Base-by-base conservation (phyloP, 2,797 vertebrate species). In the Paratrypauchen microcephalus region DNA sequence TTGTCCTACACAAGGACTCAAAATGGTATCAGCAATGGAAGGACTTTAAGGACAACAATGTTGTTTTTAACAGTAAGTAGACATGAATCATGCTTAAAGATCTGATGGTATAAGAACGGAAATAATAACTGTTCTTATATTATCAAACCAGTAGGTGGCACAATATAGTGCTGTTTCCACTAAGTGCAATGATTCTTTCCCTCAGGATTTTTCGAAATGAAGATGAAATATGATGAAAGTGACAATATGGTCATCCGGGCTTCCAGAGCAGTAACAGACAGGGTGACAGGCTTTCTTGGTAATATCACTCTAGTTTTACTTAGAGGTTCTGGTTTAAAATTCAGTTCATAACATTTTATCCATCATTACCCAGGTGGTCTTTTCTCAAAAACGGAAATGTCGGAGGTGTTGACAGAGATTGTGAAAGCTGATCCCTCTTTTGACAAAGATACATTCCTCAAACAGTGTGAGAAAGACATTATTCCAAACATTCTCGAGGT, bases 1-100 rank as follows among this genome's bases (percentile, higher is more conserved):
- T 98, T 3, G 95, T 98, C 75, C 89, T 98, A 32, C 97, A 98
- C 72, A 98, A 96, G 71, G 96, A 98, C 84, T 97, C 97, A 64
- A 96, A 94, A 78, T 98, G 96, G 96, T 95, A 91, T 85, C 95
- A 96, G 80, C 96, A 98, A 85, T 98, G 97, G 97, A 97, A 94
- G 70, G 96, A 98, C 76, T 98, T 98, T 90, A 96, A 94, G 88
- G 96, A 98, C 88, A 97, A 96, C 87, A 98, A 97, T 0, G 75
- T 93, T 7, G 96, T 98, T 55, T 95, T 97, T 84, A 97, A 96
- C 77, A 89, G 97, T 98, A 94, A 94, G 96, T 24, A 6, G 67
- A 63, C 39, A 23, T 39, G 18, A 59, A 39, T 6, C 21, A 12
- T 16, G n/a, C 39, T 16, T 61, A 54, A 64, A 30, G 47, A 16